A percentile compares a stretch with the other conserved stretches of the same genome.
These are phyloP conservation scores for Carlito syrichta DNA, from an alignment of 2,113 vertebrate species.

Conservation along the genomic window DNA sequence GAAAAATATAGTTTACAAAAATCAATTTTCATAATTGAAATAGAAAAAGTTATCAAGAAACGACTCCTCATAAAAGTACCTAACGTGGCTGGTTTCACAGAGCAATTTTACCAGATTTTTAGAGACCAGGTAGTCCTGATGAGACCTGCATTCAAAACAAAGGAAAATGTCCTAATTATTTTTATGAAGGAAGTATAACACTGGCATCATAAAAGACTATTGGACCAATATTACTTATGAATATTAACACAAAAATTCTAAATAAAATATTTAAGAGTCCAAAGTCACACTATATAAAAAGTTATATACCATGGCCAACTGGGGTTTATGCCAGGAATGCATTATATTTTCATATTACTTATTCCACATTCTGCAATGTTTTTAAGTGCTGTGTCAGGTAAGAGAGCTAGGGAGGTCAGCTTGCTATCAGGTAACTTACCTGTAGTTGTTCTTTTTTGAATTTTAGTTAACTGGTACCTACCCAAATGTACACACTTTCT, in stretches of 20 bases:
- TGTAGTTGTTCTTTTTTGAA: slow-evolving; percentile 31
- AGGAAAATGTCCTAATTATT: slow-evolving; percentile 23
- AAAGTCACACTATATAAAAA: neutral
- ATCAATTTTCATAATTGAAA: neutral
- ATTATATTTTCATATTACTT: neutral
- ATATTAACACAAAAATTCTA: neutral
- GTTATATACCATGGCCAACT: neutral
- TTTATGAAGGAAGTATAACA: slow-evolving; percentile 11
- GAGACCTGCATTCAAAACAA: neutral
- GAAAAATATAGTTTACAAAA: neutral
- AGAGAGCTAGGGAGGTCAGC: neutral
- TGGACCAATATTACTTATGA: neutral
- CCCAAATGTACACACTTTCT: neutral
- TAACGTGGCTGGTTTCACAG: neutral
- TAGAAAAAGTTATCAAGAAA: slow-evolving; percentile 28
- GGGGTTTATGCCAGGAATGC: neutral
- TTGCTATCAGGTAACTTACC: neutral
- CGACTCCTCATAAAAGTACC: neutral
- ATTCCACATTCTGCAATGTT: neutral
- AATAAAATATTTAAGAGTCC: slow-evolving; percentile 4
- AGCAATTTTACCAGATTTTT: neutral
- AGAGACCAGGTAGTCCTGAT: neutral
- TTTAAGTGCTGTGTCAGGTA: neutral
- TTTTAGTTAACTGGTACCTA: neutral
- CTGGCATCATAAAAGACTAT: neutral